phyloP scores from a whole-genome alignment of 2,797 vertebrate genomes.

The Crotalus adamanteus region DNA sequence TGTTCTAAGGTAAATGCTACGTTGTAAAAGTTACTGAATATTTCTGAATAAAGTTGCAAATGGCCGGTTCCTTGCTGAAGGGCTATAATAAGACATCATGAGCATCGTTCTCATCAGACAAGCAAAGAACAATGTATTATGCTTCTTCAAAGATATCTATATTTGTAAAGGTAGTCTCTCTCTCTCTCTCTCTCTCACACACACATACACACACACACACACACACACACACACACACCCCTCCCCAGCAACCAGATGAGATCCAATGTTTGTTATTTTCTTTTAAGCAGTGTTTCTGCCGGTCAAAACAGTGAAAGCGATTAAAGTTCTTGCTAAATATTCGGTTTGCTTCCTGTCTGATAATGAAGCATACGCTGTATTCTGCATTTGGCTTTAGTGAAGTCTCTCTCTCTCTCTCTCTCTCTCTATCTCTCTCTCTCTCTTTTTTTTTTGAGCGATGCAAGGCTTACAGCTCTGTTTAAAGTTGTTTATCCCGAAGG shows the following conservation, averaged over 20 bases:
- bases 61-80: not conserved
- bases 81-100: not conserved
- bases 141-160: not conserved
- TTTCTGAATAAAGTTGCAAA: not conserved
- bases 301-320: conserved; percentile 46
- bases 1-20: too few species aligned
- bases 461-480: conserved; percentile 57
- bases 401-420: conserved; percentile 24
- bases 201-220: too few species aligned
- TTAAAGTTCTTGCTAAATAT: conserved; percentile 60
- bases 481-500: conserved; percentile 63
- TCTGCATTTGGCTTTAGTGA: conserved; percentile 52
- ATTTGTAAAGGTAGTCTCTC: not conserved
- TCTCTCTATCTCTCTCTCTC: not conserved
- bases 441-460: conserved; percentile 15
- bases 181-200: too few species aligned
- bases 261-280: not conserved
- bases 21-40: not conserved
- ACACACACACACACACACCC: too few species aligned
- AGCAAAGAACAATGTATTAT: not conserved
- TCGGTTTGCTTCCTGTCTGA: conserved; percentile 57
- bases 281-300: conserved; percentile 2
- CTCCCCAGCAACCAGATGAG: not conserved
- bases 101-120: not conserved
- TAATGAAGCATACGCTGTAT: conserved; percentile 58